phyloP scores from a whole-genome alignment of 2,888 invertebrate species.

The Ectropis crepuscularia region DNA sequence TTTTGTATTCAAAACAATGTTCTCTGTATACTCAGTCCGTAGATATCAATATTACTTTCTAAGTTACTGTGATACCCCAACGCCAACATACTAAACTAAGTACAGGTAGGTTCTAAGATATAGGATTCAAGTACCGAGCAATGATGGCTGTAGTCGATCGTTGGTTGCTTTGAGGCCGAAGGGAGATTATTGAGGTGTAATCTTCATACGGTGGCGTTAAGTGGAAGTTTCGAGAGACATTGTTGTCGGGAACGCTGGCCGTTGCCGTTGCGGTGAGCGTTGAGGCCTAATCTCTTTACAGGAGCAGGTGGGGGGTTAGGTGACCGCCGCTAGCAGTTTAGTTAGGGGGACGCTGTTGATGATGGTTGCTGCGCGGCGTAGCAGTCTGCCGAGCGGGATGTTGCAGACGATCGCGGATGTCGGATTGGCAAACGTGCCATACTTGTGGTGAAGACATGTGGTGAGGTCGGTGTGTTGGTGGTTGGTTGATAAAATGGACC shows the following conservation, averaged over 20 bases:
- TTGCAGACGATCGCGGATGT: conserved; percentile 77
- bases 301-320: conserved; percentile 62
- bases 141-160: conserved; percentile 76
- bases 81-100: conserved; percentile 64
- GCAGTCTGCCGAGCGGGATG: conserved; percentile 77
- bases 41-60: conserved; percentile 36
- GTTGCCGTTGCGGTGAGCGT: conserved; percentile 62
- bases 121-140: conserved; percentile 83
- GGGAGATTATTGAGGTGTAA: conserved; percentile 69
- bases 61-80: conserved; percentile 55
- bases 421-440: conserved; percentile 78
- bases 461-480: conserved; percentile 84
- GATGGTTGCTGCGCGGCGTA: conserved; percentile 76
- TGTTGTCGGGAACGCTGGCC: conserved; percentile 67
- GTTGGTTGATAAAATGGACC: conserved; percentile 85
- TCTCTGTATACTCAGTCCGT: not conserved
- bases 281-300: conserved; percentile 55
- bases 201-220: conserved; percentile 73
- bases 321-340: conserved; percentile 75
- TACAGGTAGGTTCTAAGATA: conserved; percentile 75
- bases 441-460: conserved; percentile 83
- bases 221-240: conserved; percentile 70
- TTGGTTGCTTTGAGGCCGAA: conserved; percentile 78
- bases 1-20: conserved; percentile 1
- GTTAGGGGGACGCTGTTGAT: conserved; percentile 70